Evolutionary conservation across 2,113 vertebrate species (phyloP).

Genomic region (Prochilodus magdalenae): DNA sequence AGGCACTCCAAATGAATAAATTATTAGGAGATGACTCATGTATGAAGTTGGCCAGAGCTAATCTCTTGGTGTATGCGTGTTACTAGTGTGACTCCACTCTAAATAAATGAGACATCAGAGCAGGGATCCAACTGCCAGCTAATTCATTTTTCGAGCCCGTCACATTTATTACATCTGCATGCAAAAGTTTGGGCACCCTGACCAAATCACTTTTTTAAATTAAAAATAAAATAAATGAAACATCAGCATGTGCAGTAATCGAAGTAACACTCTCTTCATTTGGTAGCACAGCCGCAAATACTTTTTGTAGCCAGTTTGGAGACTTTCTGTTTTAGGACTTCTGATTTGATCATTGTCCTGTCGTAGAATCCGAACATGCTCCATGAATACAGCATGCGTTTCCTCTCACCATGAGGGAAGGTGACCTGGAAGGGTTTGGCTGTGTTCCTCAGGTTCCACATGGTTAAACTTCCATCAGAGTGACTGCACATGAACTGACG

Average conservation of each 20-base stretch:
- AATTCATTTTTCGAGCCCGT: not conserved
- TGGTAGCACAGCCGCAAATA: too few species aligned
- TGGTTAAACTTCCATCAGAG: conserved; percentile 95
- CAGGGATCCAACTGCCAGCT: not conserved
- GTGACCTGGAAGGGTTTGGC: conserved; percentile 94
- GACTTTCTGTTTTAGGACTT: too few species aligned
- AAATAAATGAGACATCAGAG: conserved; percentile 17
- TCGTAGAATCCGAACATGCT: too few species aligned
- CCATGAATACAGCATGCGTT: not conserved
- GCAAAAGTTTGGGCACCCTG: too few species aligned
- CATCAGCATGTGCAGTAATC: too few species aligned
- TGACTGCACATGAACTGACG: conserved; percentile 99
- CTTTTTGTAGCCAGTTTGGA: too few species aligned
- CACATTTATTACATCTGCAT: not conserved
- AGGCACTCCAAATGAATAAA: not conserved
- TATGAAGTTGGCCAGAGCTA: not conserved
- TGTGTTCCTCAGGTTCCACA: conserved; percentile 95
- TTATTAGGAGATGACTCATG: conserved; percentile 7
- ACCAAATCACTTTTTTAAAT: too few species aligned
- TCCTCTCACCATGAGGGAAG: conserved; percentile 92
- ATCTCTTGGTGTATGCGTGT: not conserved
- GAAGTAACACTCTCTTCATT: too few species aligned
- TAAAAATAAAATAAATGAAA: too few species aligned
- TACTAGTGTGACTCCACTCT: not conserved
- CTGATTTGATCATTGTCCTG: too few species aligned